Conservation (phyloP, 1,140 invertebrate species). For the Chionoecetes opilio region DNA sequence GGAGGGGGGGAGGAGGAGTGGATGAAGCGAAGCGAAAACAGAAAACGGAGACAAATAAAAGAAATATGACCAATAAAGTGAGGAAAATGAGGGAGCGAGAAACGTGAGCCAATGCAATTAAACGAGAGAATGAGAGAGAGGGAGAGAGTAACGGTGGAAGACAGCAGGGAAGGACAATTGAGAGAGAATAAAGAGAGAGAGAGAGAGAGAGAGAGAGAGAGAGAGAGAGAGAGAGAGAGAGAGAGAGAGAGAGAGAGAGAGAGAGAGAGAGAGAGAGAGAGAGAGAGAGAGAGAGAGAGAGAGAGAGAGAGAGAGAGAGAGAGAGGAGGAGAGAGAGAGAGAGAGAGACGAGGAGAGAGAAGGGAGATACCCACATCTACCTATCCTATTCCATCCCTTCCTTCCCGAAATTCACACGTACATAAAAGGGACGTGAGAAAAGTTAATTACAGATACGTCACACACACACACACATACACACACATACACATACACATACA, state of each 20-base stretch:
- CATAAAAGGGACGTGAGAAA: not conserved
- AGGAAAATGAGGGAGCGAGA: not conserved
- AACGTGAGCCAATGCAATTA: not conserved
- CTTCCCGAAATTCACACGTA: not conserved
- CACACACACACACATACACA: too few species aligned
- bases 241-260: slow-evolving; percentile 44
- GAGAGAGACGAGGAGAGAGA: too few species aligned
- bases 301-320: not conserved
- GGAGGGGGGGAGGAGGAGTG: not conserved
- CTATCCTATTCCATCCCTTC: not conserved
- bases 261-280: slow-evolving; percentile 32
- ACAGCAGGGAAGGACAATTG: not conserved
- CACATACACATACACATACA: too few species aligned
- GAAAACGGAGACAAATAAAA: not conserved
- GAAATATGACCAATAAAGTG: not conserved
- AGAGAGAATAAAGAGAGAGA: slow-evolving; percentile 42
- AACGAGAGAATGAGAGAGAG: not conserved
- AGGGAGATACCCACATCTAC: not conserved
- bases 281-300: slow-evolving; percentile 27
- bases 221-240: slow-evolving; percentile 53
- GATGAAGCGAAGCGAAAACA: not conserved
- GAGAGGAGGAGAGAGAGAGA: too few species aligned
- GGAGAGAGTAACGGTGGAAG: too few species aligned
- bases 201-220: slow-evolving; percentile 56
- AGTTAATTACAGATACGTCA: slow-evolving; percentile 8